phyloP scores from a whole-genome alignment of 1,140 invertebrate species.

The Penaeus vannamei region DNA sequence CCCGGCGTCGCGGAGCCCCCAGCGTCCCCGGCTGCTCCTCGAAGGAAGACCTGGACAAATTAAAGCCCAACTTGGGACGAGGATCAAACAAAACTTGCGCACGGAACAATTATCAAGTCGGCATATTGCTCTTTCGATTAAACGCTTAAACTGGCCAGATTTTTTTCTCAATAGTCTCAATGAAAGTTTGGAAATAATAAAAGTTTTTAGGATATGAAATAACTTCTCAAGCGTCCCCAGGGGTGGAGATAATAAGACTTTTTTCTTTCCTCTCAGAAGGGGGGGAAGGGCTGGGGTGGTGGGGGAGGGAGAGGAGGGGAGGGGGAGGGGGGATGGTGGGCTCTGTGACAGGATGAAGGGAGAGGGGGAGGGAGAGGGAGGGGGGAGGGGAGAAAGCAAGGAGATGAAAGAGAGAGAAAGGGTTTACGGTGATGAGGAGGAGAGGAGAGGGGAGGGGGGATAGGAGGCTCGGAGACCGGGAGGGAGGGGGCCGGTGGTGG shows the following conservation, averaged over 20 bases:
- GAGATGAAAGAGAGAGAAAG: not conserved
- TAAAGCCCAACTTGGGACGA: conserved; percentile 27
- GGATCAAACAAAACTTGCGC: conserved; percentile 43
- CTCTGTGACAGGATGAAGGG: not conserved
- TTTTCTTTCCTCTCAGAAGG: not conserved
- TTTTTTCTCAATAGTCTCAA: conserved; percentile 51
- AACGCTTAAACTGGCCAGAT: conserved; percentile 41
- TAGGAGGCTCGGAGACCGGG: no score
- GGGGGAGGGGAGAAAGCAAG: not conserved
- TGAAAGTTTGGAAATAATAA: conserved; percentile 54
- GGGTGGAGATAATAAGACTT: conserved; percentile 1
- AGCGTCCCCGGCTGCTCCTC: not conserved
- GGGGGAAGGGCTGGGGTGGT: not conserved
- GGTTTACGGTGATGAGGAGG: not conserved
- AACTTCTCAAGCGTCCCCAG: conserved; percentile 36
- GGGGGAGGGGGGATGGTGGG: not conserved
- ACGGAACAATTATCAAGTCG: conserved; percentile 42
- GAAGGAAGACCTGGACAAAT: conserved; percentile 27
- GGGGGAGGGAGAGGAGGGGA: not conserved
- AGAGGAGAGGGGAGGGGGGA: not conserved
- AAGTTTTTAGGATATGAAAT: conserved; percentile 51
- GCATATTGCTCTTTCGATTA: conserved; percentile 52
- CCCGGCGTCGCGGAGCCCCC: no score
- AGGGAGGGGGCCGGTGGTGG: not conserved
- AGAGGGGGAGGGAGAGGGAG: not conserved